These are phyloP conservation scores for Suncus etruscus DNA, from an alignment of 2,113 vertebrate species.

Conservation along the genomic window DNA sequence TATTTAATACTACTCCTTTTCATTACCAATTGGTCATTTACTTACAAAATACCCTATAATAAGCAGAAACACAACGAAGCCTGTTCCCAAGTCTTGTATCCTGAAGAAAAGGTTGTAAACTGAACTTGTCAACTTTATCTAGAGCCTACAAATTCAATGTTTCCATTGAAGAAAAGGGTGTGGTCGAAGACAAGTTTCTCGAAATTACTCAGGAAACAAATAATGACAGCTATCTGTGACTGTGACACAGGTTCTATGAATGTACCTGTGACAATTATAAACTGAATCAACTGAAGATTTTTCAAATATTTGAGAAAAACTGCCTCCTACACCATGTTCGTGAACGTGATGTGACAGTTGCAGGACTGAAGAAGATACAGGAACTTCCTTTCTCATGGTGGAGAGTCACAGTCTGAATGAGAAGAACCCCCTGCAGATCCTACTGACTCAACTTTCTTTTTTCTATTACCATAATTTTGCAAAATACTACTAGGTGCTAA, in stretches of 20 bases:
- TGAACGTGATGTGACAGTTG: too few species aligned
- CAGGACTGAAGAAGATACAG: too few species aligned
- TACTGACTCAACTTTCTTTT: too few species aligned
- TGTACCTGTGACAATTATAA: not conserved
- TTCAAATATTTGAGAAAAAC: not conserved
- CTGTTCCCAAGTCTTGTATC: not conserved
- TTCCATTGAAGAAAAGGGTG: not conserved
- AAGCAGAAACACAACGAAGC: not conserved
- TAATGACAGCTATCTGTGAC: not conserved
- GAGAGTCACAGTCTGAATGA: too few species aligned
- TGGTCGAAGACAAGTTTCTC: not conserved
- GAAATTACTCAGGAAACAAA: slow-evolving; percentile 36
- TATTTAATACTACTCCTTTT: not conserved
- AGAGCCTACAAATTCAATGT: not conserved
- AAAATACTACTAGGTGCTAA: not conserved
- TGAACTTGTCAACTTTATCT: not conserved
- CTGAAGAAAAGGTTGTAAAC: not conserved
- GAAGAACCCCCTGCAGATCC: too few species aligned
- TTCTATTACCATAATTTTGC: too few species aligned
- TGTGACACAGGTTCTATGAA: not conserved
- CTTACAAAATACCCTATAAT: not conserved
- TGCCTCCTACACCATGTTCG: not conserved
- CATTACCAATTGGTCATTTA: not conserved
- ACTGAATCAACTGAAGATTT: slow-evolving; percentile 14
- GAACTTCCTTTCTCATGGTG: too few species aligned